Base-by-base conservation (phyloP, 2,888 invertebrate genomes). In the Caenorhabditis sinica region DNA sequence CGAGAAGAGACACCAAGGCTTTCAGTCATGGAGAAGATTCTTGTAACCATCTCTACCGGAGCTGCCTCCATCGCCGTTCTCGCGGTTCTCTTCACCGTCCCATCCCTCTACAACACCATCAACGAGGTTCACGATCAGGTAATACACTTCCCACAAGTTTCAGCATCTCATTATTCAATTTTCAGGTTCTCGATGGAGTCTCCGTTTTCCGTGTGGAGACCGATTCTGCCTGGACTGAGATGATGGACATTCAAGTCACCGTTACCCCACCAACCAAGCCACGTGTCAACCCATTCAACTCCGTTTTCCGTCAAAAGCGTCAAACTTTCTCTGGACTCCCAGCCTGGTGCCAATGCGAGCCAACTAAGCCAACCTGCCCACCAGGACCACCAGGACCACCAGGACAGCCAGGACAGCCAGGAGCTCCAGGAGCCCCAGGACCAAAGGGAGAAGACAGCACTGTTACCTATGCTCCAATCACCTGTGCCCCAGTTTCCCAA, bases 181-280 rank as follows among this genome's bases (percentile, higher is more conserved):
- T 58, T 15, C 60, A 83, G 84, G 87, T 89, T 71, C 84, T 86
- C 65, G 88, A 87, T 80, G 90, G 90, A 71, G 91, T 91, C 72
- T 84, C 85, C 81, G 90, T 90, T 63, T 92, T 92, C 87, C 92
- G 91, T 71, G 90, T 89, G 15, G 92, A 92, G 84, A 91, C 91
- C 56, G 91, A 91, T 81, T 86, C 90, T 61, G 91, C 91, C 40
- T 91, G 91, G 91, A 88, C 89, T 63, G 88, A 91, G 80, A 89
- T 92, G 88, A 91, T 92, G 91, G 90, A 91, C 80, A 87, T 92
- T 63, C 92, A 92, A 82, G 86, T 92, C 83, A 86, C 89, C 66
- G 92, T 92, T 61, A 89, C 91, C 36, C 91, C 92, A 43, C 92
- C 92, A 56, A 85, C 88, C 66, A 89, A 89, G 85, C 92, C 92